These are phyloP conservation scores for Carterocephalus palaemon DNA, from an alignment of 2,888 invertebrate genomes.

Conservation along the genomic window DNA sequence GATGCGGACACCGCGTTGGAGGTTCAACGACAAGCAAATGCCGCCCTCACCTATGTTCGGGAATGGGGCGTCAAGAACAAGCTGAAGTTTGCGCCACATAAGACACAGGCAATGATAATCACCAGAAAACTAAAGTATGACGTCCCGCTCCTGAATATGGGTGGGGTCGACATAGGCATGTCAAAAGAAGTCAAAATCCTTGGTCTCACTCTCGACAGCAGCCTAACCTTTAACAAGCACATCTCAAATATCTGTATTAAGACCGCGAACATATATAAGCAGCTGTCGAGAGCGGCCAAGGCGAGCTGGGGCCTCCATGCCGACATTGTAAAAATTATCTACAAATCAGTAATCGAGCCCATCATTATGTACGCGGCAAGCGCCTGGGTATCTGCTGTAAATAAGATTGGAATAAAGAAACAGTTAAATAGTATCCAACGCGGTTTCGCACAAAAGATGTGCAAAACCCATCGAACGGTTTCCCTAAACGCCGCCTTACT, in stretches of 20 bases:
- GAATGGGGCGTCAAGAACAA: constrained; percentile 25
- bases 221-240: too few species aligned
- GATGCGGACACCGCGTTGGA: constrained; percentile 14
- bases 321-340: too few species aligned
- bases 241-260: too few species aligned
- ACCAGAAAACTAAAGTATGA: constrained; percentile 20
- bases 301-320: constrained; percentile 13
- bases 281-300: constrained; percentile 22
- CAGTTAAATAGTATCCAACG: constrained; percentile 11
- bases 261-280: too few species aligned
- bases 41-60: constrained; percentile 25
- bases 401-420: background rate
- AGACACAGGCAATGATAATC: constrained; percentile 23
- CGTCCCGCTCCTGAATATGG: constrained; percentile 23
- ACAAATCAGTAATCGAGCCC: too few species aligned
- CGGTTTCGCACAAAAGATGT: constrained; percentile 23
- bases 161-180: constrained; percentile 10
- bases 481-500: constrained; percentile 27
- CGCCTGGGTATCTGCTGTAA: background rate
- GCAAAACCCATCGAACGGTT: constrained; percentile 24
- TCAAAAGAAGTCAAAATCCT: constrained; percentile 12
- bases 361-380: background rate
- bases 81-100: constrained; percentile 22
- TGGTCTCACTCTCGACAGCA: too few species aligned
- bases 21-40: constrained; percentile 25